phyloP scores from a whole-genome alignment of 1,140 invertebrate species.

The Drosophila insularis region DNA sequence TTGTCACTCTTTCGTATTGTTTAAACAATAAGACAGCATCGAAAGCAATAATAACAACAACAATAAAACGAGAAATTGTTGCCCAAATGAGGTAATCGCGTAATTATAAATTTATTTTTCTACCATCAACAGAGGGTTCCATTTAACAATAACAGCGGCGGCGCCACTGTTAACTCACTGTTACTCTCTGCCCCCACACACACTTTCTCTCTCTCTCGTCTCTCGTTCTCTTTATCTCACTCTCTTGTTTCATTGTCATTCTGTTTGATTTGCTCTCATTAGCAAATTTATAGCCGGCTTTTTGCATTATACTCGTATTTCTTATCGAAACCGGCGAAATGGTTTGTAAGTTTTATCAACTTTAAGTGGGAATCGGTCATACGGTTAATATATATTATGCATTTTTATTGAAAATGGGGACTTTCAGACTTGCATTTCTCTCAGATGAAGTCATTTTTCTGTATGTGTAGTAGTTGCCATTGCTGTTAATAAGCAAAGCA shows the following conservation, averaged over 20 bases:
- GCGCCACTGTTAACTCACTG: constrained; percentile 26
- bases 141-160: constrained; percentile 3
- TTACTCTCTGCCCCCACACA: background rate
- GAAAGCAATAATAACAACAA: constrained; percentile 44
- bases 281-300: constrained; percentile 55
- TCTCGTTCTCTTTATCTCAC: background rate
- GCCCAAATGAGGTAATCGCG: constrained; percentile 81
- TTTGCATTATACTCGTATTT: constrained; percentile 14
- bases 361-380: constrained; percentile 4
- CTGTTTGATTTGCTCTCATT: constrained; percentile 21
- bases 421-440: constrained; percentile 36
- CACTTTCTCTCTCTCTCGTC: background rate
- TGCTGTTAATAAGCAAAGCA: constrained; percentile 39
- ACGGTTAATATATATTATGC: constrained; percentile 10
- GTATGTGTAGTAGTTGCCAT: constrained; percentile 14
- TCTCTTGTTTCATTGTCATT: constrained; percentile 27
- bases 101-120: constrained; percentile 78
- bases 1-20: constrained; percentile 18
- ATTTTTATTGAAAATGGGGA: constrained; percentile 5
- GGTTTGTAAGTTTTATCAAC: constrained; percentile 46
- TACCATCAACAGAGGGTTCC: constrained; percentile 53
- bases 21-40: constrained; percentile 32
- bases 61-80: constrained; percentile 40
- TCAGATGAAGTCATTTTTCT: constrained; percentile 30
- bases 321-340: constrained; percentile 74